These are phyloP conservation scores for Rhagium mordax DNA, from an alignment of 2,888 invertebrate species.

Conservation along the genomic window DNA sequence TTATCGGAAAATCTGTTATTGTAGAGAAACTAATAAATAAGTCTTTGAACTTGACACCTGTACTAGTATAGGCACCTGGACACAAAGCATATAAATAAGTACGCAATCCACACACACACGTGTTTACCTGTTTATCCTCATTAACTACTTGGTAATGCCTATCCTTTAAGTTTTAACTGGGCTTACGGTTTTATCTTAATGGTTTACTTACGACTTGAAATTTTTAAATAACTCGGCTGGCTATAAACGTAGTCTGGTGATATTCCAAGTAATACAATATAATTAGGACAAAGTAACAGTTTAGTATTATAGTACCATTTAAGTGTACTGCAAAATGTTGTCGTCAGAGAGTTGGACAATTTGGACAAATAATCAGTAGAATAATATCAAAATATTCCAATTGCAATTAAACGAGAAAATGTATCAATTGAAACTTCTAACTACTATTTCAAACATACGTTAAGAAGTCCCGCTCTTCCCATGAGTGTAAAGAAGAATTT, in stretches of 20 bases:
- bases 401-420: no score
- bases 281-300: neutral
- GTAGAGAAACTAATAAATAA: neutral
- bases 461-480: no score
- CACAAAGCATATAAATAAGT: neutral
- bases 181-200: neutral
- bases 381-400: no score
- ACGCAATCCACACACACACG: neutral
- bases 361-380: no score
- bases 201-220: neutral
- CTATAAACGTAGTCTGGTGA: no score
- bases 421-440: no score
- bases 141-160: neutral
- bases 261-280: neutral
- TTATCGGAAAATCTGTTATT: no score
- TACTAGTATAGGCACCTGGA: neutral
- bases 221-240: no score
- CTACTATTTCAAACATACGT: no score
- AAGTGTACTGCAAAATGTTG: neutral
- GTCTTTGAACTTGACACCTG: neutral
- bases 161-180: slow-evolving; percentile 8
- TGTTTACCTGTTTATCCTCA: slow-evolving; percentile 1
- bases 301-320: neutral
- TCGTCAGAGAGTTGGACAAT: neutral
- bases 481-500: no score